phyloP scores from a whole-genome alignment of 2,113 vertebrate genomes.

The Geococcyx californianus region DNA sequence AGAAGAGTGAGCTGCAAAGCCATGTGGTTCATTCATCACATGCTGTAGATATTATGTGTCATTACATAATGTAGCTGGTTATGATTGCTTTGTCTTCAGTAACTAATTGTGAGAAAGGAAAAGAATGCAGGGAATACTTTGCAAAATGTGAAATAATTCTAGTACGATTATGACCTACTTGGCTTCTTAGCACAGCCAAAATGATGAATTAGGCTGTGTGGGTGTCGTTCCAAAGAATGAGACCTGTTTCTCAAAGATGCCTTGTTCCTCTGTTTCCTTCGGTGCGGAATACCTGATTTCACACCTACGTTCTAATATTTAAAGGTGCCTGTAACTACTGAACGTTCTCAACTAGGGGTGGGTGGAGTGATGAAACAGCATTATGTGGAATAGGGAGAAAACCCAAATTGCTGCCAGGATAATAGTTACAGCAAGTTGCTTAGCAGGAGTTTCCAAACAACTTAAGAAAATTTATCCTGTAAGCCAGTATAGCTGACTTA shows the following conservation, averaged over 20 bases:
- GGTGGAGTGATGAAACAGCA: background rate
- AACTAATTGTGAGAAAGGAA: background rate
- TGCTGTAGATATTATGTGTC: background rate
- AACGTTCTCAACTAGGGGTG: background rate
- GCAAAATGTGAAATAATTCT: background rate
- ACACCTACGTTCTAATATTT: fast-evolving
- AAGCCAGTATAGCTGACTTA: background rate
- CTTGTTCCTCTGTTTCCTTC: background rate
- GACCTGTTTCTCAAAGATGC: background rate
- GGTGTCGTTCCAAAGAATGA: background rate
- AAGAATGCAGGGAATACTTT: background rate
- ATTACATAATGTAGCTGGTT: background rate
- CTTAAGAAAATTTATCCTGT: background rate
- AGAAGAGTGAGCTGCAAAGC: background rate
- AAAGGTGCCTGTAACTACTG: background rate
- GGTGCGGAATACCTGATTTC: background rate
- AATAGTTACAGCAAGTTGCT: background rate
- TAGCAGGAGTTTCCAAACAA: background rate
- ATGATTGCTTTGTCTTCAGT: background rate
- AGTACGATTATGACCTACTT: background rate
- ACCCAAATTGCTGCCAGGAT: background rate
- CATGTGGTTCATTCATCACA: background rate
- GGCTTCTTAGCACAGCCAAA: background rate
- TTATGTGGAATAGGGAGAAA: background rate
- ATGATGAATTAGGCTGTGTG: background rate